Evolutionary conservation across 2,797 vertebrate genomes (phyloP).

Genomic region (Mus minutoides): DNA sequence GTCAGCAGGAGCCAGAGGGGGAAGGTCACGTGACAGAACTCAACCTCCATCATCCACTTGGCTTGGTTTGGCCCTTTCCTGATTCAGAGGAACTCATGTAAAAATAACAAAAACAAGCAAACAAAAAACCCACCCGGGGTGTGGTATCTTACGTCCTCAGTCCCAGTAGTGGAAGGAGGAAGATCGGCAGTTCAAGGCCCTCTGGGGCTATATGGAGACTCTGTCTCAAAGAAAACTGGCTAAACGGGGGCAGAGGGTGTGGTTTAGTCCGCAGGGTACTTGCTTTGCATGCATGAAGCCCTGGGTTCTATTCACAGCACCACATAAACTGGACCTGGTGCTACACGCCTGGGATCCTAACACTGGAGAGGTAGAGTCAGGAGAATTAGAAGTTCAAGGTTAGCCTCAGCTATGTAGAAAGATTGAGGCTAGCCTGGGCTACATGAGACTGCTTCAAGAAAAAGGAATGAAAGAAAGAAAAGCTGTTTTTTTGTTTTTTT

Average conservation of each 20-base stretch:
- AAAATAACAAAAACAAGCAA: neutral
- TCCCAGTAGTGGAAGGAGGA: neutral
- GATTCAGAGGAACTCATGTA: neutral
- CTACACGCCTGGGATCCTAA: neutral
- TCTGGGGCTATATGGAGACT: neutral
- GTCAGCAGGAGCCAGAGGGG: neutral
- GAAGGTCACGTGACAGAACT: neutral
- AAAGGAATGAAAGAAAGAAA: neutral
- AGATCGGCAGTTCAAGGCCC: neutral
- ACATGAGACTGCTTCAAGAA: neutral
- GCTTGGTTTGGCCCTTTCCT: neutral
- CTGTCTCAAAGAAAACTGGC: neutral
- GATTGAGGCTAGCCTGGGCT: neutral
- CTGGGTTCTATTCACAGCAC: neutral
- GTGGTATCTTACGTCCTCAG: neutral
- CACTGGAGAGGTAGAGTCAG: neutral
- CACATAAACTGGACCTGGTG: neutral
- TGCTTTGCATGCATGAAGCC: neutral
- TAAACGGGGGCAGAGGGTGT: neutral
- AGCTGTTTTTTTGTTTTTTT: neutral
- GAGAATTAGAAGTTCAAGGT: neutral
- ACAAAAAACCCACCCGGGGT: no score
- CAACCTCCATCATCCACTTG: accelerated
- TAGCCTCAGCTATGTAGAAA: neutral
- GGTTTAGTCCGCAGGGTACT: neutral